A percentile compares a stretch with the other conserved stretches of the same genome.
phyloP scores from a whole-genome alignment of 2,797 vertebrate genomes.

The Sorex maritimensis region DNA sequence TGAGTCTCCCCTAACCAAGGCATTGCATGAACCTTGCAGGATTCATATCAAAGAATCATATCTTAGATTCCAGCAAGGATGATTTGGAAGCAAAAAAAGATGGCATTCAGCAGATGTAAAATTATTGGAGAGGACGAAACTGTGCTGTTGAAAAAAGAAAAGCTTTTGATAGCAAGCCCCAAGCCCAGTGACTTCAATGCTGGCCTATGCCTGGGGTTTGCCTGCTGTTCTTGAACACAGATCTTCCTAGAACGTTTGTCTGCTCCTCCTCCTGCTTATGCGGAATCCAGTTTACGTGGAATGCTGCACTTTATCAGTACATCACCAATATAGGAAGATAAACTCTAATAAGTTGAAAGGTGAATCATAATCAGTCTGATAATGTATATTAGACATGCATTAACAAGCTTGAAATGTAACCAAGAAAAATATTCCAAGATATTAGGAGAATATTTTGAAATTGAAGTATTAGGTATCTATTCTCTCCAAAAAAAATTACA shows the following conservation, averaged over 20 bases:
- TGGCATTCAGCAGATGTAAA: neutral
- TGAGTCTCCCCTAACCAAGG: neutral
- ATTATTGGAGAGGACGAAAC: neutral
- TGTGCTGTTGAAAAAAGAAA: neutral
- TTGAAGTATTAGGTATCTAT: slow-evolving; percentile 27
- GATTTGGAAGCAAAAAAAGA: neutral
- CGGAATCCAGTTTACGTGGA: neutral
- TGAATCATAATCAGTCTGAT: neutral
- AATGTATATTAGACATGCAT: neutral
- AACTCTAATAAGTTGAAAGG: neutral
- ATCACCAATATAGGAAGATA: too few relatives aligned
- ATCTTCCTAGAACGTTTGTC: neutral
- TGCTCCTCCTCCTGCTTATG: neutral
- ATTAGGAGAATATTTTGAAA: slow-evolving; percentile 4
- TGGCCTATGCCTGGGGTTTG: accelerated
- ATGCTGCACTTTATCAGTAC: neutral
- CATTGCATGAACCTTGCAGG: neutral
- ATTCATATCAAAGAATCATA: neutral
- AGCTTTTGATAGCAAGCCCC: too few relatives aligned
- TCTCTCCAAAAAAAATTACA: slow-evolving; percentile 28
- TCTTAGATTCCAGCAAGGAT: neutral
- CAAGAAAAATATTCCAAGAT: slow-evolving; percentile 22
- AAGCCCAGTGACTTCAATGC: accelerated
- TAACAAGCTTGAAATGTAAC: neutral
- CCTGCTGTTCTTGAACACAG: neutral